These are phyloP conservation scores for Eristalis intricaria DNA, from an alignment of 2,888 invertebrate species.

Conservation along the genomic window DNA sequence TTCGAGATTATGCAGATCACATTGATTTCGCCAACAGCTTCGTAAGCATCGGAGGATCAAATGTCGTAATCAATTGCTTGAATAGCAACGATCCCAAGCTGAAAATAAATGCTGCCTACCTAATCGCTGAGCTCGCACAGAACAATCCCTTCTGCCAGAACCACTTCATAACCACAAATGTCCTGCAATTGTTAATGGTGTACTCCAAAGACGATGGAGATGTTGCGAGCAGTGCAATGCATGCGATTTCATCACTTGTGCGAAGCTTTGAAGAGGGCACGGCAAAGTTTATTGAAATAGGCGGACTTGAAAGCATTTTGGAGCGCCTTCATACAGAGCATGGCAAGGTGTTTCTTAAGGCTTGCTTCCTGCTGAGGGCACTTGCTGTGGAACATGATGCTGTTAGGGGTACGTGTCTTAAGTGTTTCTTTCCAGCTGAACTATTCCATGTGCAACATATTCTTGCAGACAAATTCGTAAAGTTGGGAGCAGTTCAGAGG, in stretches of 20 bases:
- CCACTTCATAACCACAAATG: conserved; percentile 85
- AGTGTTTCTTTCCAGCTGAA: background rate
- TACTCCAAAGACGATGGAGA: conserved; percentile 81
- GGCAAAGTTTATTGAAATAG: conserved; percentile 84
- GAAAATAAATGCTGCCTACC: conserved; percentile 85
- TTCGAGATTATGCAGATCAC: conserved; percentile 87
- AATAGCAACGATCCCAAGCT: conserved; percentile 85
- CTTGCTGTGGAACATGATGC: conserved; percentile 83
- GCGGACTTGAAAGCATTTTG: conserved; percentile 86
- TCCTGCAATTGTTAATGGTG: conserved; percentile 85
- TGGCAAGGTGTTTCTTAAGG: conserved; percentile 85
- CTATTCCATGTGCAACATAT: background rate
- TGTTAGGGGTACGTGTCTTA: conserved; percentile 82
- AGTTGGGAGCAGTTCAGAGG: conserved; percentile 68
- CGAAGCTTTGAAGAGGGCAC: conserved; percentile 85
- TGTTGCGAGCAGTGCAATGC: conserved; percentile 87
- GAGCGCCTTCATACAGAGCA: conserved; percentile 83
- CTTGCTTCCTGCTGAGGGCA: conserved; percentile 87
- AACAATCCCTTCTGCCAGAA: conserved; percentile 93
- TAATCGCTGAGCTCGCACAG: conserved; percentile 91
- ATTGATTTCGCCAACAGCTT: conserved; percentile 93
- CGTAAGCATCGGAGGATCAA: conserved; percentile 91
- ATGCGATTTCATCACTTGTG: conserved; percentile 90
- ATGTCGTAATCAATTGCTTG: conserved; percentile 87
- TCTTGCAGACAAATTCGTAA: conserved; percentile 73